Base-by-base conservation (phyloP, 2,888 invertebrate species). In the Oxytorus armatus region DNA sequence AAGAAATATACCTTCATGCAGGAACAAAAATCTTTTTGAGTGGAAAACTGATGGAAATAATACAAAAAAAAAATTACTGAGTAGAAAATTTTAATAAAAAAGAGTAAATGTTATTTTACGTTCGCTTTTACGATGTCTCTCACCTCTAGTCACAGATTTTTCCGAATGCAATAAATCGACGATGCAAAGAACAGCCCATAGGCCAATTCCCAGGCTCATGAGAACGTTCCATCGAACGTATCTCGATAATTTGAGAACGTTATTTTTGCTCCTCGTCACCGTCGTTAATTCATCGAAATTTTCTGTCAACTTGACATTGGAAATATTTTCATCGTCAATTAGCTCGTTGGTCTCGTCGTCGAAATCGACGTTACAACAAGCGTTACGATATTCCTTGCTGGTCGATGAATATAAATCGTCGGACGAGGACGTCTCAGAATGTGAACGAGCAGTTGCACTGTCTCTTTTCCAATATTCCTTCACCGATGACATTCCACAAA, bases 401-500 rank as follows among this genome's bases (percentile, higher is more conserved):
- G 25, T 66, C 16, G 78, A 68, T 10, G 55, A 70, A 33, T 68
- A 47, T 10, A 63, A 63, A 49, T 74, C 74, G 16, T 80, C 59
- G 36, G 82, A 80, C 25, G 70, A 79, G 14, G 68, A 77, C 23
- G 76, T 74, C 23, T 70, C 72, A 36, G 74, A 73, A 63, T 83
- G 75, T 14, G 75, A 81, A 44, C 61, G 70, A 93, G 92, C 39
- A 92, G 92, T 0, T 61, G 84, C 16, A 92, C 92, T 74, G 87
- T 92, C 1, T 88, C 93, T 0, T 92, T 93, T 21, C 93, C 93
- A 70, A 92, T 92, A 77, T 87, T 88, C 83, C 86, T 93, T 93
- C 82, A 90, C 92, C 0, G 92, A 93, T 79, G 79, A 82, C 65
- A 79, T 79, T 74, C 77, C 76, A 82, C 29, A 36, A 74, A 73